phyloP scores from a whole-genome alignment of 2,797 vertebrate species.

The Eulemur mongoz region DNA sequence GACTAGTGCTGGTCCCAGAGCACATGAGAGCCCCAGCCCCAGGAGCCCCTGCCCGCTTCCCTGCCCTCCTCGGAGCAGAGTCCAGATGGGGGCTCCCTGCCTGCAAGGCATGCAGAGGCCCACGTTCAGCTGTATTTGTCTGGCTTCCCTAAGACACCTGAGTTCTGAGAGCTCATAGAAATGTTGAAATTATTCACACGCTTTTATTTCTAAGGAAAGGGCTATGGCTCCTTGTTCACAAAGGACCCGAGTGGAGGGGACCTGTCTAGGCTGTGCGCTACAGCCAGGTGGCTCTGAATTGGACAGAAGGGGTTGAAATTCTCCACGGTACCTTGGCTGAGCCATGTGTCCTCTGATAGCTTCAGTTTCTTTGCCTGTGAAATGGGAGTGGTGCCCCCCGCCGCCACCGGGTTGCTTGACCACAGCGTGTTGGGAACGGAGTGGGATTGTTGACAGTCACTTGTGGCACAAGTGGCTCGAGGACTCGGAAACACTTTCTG shows the following conservation, averaged over 20 bases:
- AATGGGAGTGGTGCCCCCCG: background rate
- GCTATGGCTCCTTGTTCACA: background rate
- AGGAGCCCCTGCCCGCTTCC: background rate
- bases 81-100: background rate
- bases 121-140: background rate
- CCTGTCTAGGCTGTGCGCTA: background rate
- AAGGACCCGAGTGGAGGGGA: background rate
- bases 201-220: background rate
- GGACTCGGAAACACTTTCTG: background rate
- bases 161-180: background rate
- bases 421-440: background rate
- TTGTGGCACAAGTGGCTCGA: background rate
- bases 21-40: background rate
- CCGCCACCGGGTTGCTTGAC: background rate
- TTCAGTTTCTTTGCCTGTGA: background rate
- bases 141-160: background rate
- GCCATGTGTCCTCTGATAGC: background rate
- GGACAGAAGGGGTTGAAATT: no score
- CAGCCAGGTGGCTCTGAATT: background rate
- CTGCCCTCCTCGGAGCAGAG: background rate
- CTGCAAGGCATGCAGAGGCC: background rate
- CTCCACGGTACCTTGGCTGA: rapidly evolving
- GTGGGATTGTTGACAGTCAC: background rate
- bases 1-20: background rate
- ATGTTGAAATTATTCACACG: background rate